Evolutionary conservation across 2,113 vertebrate species (phyloP).

Genomic region (Paramisgurnus dabryanus): DNA sequence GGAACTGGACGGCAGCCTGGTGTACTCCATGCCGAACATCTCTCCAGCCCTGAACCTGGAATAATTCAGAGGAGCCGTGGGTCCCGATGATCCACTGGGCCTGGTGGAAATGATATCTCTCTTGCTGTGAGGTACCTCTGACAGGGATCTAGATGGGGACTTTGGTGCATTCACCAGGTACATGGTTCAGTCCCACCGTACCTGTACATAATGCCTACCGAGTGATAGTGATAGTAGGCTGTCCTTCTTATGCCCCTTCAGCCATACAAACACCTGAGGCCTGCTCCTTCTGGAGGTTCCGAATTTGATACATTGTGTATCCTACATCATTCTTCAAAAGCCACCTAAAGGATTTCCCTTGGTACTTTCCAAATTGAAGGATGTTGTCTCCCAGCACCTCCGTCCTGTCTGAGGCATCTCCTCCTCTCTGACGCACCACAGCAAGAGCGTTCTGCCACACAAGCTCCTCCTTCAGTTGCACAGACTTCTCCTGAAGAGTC

Average conservation of each 20-base stretch:
- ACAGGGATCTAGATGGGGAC: constrained; percentile 46
- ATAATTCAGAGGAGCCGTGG: constrained; percentile 18
- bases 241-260: neutral
- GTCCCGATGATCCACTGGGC: constrained; percentile 28
- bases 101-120: constrained; percentile 47
- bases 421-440: no score
- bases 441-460: no score
- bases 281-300: neutral
- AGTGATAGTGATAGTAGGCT: neutral
- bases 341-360: no score
- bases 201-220: constrained; percentile 33
- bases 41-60: constrained; percentile 47
- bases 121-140: constrained; percentile 45
- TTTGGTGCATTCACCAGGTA: constrained; percentile 23
- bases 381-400: no score
- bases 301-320: no score
- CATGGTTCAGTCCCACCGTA: constrained; percentile 44
- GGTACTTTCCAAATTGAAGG: no score
- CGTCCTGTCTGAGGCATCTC: no score
- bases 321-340: no score
- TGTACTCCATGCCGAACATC: constrained; percentile 44
- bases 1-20: constrained; percentile 46
- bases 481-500: no score
- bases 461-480: no score
- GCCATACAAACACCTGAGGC: constrained; percentile 34